Evolutionary conservation across 2,888 invertebrate species (phyloP).

Genomic region (Eulithis prunata): DNA sequence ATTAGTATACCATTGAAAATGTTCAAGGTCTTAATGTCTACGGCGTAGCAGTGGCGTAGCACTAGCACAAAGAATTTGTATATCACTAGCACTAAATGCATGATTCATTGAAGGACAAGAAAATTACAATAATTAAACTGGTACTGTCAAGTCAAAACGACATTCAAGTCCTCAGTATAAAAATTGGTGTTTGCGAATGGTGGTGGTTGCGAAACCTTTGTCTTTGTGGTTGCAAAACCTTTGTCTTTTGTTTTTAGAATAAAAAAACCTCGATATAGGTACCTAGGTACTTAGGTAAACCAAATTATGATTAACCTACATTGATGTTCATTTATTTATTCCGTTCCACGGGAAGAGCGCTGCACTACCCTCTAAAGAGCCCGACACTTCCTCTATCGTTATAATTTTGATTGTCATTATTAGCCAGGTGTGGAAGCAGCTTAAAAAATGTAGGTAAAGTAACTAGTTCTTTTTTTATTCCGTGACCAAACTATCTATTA

Average conservation of each 20-base stretch:
- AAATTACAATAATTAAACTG: no score
- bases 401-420: no score
- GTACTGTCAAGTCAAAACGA: no score
- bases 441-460: neutral
- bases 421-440: slow-evolving; percentile 6
- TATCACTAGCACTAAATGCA: neutral
- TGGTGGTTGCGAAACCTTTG: neutral
- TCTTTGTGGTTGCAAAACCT: neutral
- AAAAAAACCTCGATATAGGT: no score
- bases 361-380: no score
- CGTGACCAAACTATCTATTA: slow-evolving; percentile 1
- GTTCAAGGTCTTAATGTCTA: slow-evolving; percentile 16
- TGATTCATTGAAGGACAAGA: neutral
- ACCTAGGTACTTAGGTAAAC: no score
- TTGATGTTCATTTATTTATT: neutral
- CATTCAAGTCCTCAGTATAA: no score
- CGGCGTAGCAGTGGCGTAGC: slow-evolving; percentile 17
- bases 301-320: no score
- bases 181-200: no score
- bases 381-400: no score
- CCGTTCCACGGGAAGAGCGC: neutral
- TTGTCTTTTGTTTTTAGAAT: no score
- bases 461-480: neutral
- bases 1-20: slow-evolving; percentile 7
- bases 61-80: neutral